Conservation (phyloP, 2,888 invertebrate species). For the Taphrorychus bicolor region DNA sequence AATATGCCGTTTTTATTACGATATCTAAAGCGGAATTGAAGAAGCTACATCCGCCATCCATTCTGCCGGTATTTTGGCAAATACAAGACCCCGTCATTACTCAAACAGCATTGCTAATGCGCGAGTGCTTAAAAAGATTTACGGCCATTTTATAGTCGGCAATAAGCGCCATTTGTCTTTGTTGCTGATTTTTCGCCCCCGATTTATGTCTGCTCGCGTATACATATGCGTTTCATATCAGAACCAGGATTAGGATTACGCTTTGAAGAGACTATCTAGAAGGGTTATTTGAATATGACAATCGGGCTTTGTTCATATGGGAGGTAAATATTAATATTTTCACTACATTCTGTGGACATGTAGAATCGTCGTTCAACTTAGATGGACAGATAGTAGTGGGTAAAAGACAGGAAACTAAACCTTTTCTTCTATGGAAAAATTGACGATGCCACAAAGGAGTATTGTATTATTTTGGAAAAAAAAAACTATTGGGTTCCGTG, state of each 20-base stretch:
- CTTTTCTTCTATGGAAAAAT: too few relatives aligned
- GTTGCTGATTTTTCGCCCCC: slow-evolving; percentile 16
- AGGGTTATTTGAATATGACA: too few relatives aligned
- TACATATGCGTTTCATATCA: neutral
- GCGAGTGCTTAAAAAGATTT: slow-evolving; percentile 20
- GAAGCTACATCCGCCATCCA: neutral
- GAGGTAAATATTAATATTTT: too few relatives aligned
- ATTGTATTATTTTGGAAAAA: too few relatives aligned
- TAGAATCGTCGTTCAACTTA: too few relatives aligned
- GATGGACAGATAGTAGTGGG: too few relatives aligned
- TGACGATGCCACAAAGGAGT: too few relatives aligned
- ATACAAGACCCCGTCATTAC: slow-evolving; percentile 3
- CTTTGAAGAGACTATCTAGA: too few relatives aligned
- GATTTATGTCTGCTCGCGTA: slow-evolving; percentile 10
- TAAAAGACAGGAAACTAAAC: too few relatives aligned
- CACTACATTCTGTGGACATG: too few relatives aligned
- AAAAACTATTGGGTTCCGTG: too few relatives aligned
- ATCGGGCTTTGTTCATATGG: too few relatives aligned
- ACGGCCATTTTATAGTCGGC: slow-evolving; percentile 24
- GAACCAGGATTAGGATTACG: neutral
- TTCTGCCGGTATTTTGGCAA: slow-evolving; percentile 18
- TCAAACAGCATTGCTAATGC: slow-evolving; percentile 15
- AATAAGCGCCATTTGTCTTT: slow-evolving; percentile 21
- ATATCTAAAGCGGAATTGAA: neutral
- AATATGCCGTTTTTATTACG: neutral